Evolutionary conservation across 2,113 vertebrate genomes (phyloP), one percentile per base, ranked within the genome.

Genomic region (Macrotus californicus): DNA sequence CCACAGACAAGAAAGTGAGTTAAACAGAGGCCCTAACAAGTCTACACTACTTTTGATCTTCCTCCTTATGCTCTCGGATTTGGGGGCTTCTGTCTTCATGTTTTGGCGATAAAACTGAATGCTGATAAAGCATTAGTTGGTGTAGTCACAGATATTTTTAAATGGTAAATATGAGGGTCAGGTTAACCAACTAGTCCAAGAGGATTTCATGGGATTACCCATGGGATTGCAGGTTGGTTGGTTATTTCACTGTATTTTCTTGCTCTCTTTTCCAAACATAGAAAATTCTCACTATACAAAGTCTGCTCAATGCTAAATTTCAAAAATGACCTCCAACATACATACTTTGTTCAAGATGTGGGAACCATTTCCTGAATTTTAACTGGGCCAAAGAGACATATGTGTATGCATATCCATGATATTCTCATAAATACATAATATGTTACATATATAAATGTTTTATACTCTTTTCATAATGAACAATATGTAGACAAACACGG

Each of bases 371-470:
- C 94, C 97, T 97, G 97, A 97, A 97, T 97, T 97, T 96, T 97
- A 97, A 96, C 97, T 97, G 96, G 97, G 97, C 97, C 97, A 97
- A 97, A 97, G 96, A 97, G 97, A 97, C 97, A 97, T 97, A 97
- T 97, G 97, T 94, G 97, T 97, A 97, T 97, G 97, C 97, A 97
- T 97, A 97, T 97, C 96, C 97, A 97, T 97, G 96, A 97, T 97
- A 97, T 21, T 80, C 97, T 97, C 97, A 97, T 97, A 97, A 97
- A 96, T 97, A 96, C 97, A 96, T 97, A 97, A 97, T 97, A 97
- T 97, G 97, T 97, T 97, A 97, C 97, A 97, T 97, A 97, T 97
- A 97, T 96, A 97, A 97, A 97, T 97, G 97, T 97, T 97, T 97
- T 97, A 95, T 95, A 97, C 97, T 97, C 97, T 93, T 97, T 93